phyloP scores from a whole-genome alignment of 2,888 invertebrate genomes.

The Embidobia sp. region DNA sequence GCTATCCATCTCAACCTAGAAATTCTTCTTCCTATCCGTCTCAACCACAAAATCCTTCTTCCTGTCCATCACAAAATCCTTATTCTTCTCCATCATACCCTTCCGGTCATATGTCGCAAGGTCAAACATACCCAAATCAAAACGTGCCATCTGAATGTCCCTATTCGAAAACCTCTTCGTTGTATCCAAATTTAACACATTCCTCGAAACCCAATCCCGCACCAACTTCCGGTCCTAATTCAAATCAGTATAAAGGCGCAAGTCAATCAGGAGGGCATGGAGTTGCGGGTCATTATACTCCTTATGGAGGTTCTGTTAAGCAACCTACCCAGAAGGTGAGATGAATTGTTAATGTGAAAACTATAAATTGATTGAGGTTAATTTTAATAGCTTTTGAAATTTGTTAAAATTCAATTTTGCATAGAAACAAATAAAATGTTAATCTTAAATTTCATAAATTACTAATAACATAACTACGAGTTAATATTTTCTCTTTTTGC shows the following conservation, averaged over 20 bases:
- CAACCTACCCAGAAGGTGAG: not conserved
- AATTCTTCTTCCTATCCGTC: too few species aligned
- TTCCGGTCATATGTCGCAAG: slow-evolving; percentile 6
- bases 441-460: too few species aligned
- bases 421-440: too few species aligned
- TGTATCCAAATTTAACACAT: slow-evolving; percentile 67
- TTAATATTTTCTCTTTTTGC: too few species aligned
- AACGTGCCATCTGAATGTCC: slow-evolving; percentile 51
- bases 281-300: slow-evolving; percentile 68
- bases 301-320: not conserved
- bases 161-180: slow-evolving; percentile 33
- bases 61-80: too few species aligned
- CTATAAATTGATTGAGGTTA: too few species aligned
- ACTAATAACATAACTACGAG: too few species aligned
- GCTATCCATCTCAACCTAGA: slow-evolving; percentile 63
- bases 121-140: slow-evolving; percentile 1
- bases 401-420: too few species aligned
- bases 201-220: not conserved
- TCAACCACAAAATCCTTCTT: too few species aligned
- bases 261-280: slow-evolving; percentile 78
- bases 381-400: too few species aligned
- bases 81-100: slow-evolving; percentile 42
- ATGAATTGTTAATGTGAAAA: not conserved
- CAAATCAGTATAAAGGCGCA: slow-evolving; percentile 68
- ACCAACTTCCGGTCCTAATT: slow-evolving; percentile 28